phyloP scores from a whole-genome alignment of 2,888 invertebrate species.

The Cantharis rufa region DNA sequence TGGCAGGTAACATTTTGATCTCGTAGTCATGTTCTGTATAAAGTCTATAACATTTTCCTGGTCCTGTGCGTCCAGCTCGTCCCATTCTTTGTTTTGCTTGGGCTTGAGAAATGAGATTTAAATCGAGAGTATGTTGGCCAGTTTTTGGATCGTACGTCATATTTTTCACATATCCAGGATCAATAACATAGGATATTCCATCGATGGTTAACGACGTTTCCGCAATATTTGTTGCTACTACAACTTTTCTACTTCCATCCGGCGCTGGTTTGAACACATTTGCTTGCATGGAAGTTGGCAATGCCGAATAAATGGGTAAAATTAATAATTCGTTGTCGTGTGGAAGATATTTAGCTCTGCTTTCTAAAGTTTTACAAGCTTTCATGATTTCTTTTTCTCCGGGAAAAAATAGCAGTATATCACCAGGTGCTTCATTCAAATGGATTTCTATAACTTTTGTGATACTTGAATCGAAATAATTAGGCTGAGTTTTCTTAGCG shows the following conservation, averaged over 20 bases:
- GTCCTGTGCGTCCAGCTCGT: conserved; percentile 95
- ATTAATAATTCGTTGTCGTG: conserved; percentile 81
- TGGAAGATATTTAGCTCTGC: conserved; percentile 86
- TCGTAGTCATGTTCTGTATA: conserved; percentile 98
- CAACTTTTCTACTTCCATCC: conserved; percentile 95
- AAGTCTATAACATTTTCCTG: conserved; percentile 94
- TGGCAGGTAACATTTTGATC: conserved; percentile 98
- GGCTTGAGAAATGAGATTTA: conserved; percentile 96
- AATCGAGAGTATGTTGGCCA: conserved; percentile 98
- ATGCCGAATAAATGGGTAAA: conserved; percentile 94
- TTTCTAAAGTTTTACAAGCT: conserved; percentile 93
- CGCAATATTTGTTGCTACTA: conserved; percentile 98
- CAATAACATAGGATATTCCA: conserved; percentile 96
- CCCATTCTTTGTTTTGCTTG: conserved; percentile 98
- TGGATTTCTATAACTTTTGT: conserved; percentile 99
- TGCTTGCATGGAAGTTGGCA: conserved; percentile 99
- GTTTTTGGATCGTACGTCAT: conserved; percentile 98
- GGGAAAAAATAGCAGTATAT: conserved; percentile 86
- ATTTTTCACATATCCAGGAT: conserved; percentile 99
- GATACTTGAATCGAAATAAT: conserved; percentile 94
- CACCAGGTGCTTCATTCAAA: conserved; percentile 91
- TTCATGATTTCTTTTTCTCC: conserved; percentile 67
- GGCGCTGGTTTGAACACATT: conserved; percentile 99
- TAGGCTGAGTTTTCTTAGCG: conserved; percentile 97
- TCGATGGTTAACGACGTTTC: conserved; percentile 75